Percentiles rank a stretch among this genome's conserved stretches.
phyloP scores from a whole-genome alignment of 2,888 invertebrate species.

The Ophonus ardosiacus region DNA sequence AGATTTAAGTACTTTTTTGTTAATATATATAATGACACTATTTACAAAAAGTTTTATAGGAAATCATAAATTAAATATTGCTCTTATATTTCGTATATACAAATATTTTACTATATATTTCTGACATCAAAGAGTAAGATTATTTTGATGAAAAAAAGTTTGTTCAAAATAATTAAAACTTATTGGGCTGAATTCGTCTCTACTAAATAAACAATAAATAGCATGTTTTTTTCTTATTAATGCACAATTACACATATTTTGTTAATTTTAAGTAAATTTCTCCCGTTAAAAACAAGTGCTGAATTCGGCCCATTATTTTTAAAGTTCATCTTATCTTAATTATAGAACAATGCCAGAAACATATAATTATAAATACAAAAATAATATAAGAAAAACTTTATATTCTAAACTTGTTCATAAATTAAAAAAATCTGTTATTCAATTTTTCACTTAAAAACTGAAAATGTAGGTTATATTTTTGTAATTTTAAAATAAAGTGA shows the following conservation, averaged over 20 bases:
- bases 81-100: conserved; percentile 13
- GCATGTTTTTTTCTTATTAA: too few relatives aligned
- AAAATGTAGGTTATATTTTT: too few relatives aligned
- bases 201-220: too few relatives aligned
- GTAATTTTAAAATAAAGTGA: too few relatives aligned
- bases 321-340: background rate
- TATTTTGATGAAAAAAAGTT: background rate
- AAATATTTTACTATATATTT: background rate
- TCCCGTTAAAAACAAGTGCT: too few relatives aligned
- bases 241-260: too few relatives aligned
- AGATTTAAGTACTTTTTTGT: conserved; percentile 11
- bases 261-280: too few relatives aligned
- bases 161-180: background rate
- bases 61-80: background rate
- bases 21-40: background rate
- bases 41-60: conserved; percentile 9
- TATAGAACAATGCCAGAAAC: background rate
- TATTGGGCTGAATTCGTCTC: too few relatives aligned
- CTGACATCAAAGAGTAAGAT: background rate
- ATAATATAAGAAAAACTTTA: background rate
- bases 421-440: too few relatives aligned
- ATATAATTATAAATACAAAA: background rate
- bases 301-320: too few relatives aligned
- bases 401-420: background rate
- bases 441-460: too few relatives aligned